Evolutionary conservation across 2,888 invertebrate species (phyloP), one percentile per base, ranked within the genome.

Genomic region (Steromphala cineraria): DNA sequence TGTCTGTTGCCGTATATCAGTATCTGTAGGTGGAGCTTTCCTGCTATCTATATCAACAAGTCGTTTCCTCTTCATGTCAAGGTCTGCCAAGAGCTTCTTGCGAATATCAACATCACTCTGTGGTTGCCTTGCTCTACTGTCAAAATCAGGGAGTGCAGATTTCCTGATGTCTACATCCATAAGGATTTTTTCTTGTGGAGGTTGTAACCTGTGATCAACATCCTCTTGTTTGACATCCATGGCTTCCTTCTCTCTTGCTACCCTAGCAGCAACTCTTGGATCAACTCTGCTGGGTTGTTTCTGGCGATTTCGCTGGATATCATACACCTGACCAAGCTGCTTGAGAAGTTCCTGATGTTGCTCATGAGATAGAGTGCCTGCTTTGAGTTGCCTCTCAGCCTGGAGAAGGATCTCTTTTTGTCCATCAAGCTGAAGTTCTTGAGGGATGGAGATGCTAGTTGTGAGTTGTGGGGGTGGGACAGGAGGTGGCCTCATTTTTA

Each of bases 301-400:
- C 55, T 53, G 76, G 15, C 31, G 21, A 53, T 17, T 31, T 53
- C 81, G 78, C 84, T 91, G 90, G 17, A 88, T 80, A 52, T 87
- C 81, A 74, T 90, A 87, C 46, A 90, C 84, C 71, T 90, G 85
- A 15, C 85, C 86, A 19, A 93, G 85, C 82, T 92, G 91, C 40
- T 89, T 85, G 78, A 93, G 82, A 15, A 93, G 79, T 74, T 91
- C 89, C 79, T 91, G 90, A 77, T 93, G 91, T 75, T 92, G 89
- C 36, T 91, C 89, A 74, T 87, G 88, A 40, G 87, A 90, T 5
- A 93, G 83, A 24, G 87, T 83, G 0, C 97, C 97, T 78, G 95
- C 95, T 84, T 95, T 96, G 83, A 96, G 95, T 88, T 96, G 95
- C 88, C 96, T 96, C 82, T 97, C 96, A 0, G 97, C 98, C 90